These are phyloP conservation scores for Anneissia japonica DNA, from an alignment of 35 echinoderm and acorn worm genomes.

Conservation along the genomic window DNA sequence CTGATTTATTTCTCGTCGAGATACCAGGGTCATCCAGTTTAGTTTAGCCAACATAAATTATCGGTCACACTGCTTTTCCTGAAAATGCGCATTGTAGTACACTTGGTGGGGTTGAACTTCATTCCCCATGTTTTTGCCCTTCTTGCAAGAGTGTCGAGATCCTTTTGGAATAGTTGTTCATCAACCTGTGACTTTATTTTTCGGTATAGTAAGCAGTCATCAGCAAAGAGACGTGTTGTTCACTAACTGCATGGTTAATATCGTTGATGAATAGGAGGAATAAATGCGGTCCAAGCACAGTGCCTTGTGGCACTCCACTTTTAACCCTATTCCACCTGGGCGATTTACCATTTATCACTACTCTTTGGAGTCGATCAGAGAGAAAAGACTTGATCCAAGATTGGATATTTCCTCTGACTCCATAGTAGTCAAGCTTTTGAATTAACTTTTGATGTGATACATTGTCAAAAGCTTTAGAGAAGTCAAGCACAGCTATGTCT, in stretches of 20 bases:
- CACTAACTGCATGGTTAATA: background rate
- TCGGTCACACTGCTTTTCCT: background rate
- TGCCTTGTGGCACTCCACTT: slow-evolving; percentile 9
- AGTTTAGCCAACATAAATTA: too few species aligned
- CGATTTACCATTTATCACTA: background rate
- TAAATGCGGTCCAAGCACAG: slow-evolving; percentile 13
- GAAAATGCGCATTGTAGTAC: slow-evolving; percentile 18
- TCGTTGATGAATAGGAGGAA: slow-evolving; percentile 16
- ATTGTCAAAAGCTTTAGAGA: slow-evolving; percentile 49
- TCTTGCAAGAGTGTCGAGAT: background rate
- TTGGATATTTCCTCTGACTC: slow-evolving; percentile 22
- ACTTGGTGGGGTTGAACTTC: slow-evolving; percentile 22
- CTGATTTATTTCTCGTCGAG: too few species aligned
- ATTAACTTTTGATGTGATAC: slow-evolving; percentile 45
- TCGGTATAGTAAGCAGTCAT: slow-evolving; percentile 10
- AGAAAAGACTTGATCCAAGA: slow-evolving; percentile 37
- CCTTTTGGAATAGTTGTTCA: slow-evolving; percentile 16
- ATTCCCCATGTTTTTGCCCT: slow-evolving; percentile 12
- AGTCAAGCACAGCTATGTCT: slow-evolving; percentile 38
- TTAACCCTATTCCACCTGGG: background rate
- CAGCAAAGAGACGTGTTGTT: slow-evolving; percentile 6
- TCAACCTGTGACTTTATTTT: background rate
- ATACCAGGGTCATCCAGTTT: too few species aligned
- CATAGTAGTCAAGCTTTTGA: slow-evolving; percentile 39
- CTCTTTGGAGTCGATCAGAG: slow-evolving; percentile 5